Percentiles rank a stretch among this genome's conserved stretches.
Conservation (phyloP, 2,888 invertebrate genomes). For the Cephus runcator region DNA sequence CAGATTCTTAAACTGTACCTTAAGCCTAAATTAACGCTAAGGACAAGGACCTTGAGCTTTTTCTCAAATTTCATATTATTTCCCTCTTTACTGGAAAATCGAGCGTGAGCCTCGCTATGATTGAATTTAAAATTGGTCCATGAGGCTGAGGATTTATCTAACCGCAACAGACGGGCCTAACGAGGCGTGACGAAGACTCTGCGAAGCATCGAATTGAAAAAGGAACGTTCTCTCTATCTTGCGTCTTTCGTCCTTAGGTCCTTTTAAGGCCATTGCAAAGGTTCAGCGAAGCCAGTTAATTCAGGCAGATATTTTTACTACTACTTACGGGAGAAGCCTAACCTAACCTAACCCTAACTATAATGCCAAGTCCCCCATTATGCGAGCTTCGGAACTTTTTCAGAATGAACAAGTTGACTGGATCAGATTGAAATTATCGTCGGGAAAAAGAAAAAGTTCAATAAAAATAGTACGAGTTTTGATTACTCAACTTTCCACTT, state of each 20-base stretch:
- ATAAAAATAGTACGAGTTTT: neutral
- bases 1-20: neutral
- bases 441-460: neutral
- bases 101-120: neutral
- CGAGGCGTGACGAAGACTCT: slow-evolving; percentile 10
- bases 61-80: neutral
- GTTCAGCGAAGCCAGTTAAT: neutral
- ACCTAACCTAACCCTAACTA: neutral
- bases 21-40: neutral
- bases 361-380: too few relatives aligned
- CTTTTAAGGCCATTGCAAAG: neutral
- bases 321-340: neutral
- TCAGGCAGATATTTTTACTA: neutral
- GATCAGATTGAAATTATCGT: too few relatives aligned
- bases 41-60: neutral
- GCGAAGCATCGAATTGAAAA: neutral
- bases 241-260: neutral
- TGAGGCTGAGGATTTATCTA: slow-evolving; percentile 8
- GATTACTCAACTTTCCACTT: neutral
- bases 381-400: too few relatives aligned
- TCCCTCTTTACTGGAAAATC: neutral
- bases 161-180: slow-evolving; percentile 16
- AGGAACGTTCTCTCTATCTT: neutral
- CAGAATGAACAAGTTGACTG: too few relatives aligned
- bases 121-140: neutral